Conservation (phyloP, 2,888 invertebrate species). For the Sialis lutaria region DNA sequence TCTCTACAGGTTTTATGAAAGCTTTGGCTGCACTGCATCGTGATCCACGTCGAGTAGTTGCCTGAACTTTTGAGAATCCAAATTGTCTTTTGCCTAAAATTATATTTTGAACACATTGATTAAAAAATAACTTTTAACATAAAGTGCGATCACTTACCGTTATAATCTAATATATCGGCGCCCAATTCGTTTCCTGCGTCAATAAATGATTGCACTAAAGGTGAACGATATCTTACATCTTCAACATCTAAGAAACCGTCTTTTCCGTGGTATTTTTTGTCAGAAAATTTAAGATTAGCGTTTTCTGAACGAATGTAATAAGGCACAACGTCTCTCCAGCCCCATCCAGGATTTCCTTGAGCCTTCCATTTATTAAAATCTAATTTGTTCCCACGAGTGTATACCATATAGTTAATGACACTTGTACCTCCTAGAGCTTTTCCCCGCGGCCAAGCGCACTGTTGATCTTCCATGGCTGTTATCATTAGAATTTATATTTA, state of each 20-base stretch:
- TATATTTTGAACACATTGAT: too few relatives aligned
- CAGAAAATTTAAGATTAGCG: slow-evolving; percentile 18
- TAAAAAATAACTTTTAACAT: too few relatives aligned
- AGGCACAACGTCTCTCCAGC: slow-evolving; percentile 26
- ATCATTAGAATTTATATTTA: background rate
- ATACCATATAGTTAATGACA: slow-evolving; percentile 31
- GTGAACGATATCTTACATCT: slow-evolving; percentile 27
- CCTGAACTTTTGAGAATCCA: slow-evolving; percentile 50
- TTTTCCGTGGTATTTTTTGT: slow-evolving; percentile 21
- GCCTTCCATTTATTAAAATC: slow-evolving; percentile 56
- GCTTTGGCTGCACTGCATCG: slow-evolving; percentile 49
- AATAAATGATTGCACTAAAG: slow-evolving; percentile 34
- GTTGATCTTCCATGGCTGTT: slow-evolving; percentile 18
- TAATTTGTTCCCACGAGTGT: slow-evolving; percentile 37
- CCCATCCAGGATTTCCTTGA: slow-evolving; percentile 37
- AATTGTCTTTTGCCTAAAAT: slow-evolving; percentile 27
- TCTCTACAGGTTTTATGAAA: slow-evolving; percentile 39
- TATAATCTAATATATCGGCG: slow-evolving; percentile 50
- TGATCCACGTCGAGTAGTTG: slow-evolving; percentile 36
- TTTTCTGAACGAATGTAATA: slow-evolving; percentile 24
- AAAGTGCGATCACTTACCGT: slow-evolving; percentile 20
- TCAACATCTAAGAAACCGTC: slow-evolving; percentile 26
- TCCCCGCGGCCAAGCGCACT: slow-evolving; percentile 33
- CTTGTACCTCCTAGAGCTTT: slow-evolving; percentile 35
- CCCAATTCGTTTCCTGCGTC: slow-evolving; percentile 46